These are phyloP conservation scores for Aphis gossypii DNA, from an alignment of 1,140 invertebrate genomes.

Conservation along the genomic window DNA sequence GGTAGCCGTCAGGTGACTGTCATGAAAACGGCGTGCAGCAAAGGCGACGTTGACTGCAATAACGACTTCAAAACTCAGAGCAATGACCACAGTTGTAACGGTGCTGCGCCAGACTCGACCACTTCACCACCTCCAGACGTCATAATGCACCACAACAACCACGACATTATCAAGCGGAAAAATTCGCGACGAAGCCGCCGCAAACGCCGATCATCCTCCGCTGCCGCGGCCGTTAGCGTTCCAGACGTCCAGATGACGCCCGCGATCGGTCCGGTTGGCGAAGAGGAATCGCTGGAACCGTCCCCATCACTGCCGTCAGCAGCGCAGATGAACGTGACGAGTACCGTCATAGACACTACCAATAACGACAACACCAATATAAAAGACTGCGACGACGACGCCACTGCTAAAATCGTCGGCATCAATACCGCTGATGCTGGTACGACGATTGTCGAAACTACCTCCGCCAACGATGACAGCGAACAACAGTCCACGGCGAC, in stretches of 20 bases:
- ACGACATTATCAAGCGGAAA: background rate
- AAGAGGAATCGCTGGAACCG: background rate
- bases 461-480: background rate
- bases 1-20: no score
- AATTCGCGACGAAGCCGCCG: background rate
- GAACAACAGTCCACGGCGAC: background rate
- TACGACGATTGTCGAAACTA: background rate
- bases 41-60: background rate
- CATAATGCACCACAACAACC: conserved; percentile 19
- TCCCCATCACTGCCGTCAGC: background rate
- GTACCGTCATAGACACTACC: background rate
- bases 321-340: background rate
- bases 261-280: background rate
- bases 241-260: no score
- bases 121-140: conserved; percentile 5
- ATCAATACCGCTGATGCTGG: background rate
- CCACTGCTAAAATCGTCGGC: background rate
- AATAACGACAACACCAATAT: background rate
- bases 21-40: background rate
- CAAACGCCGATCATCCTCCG: background rate
- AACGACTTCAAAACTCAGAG: background rate
- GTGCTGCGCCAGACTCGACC: background rate
- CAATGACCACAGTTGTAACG: background rate
- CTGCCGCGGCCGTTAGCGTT: no score
- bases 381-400: background rate